Conservation (phyloP, 2,797 vertebrate species). For the Philypnodon macrostomus region DNA sequence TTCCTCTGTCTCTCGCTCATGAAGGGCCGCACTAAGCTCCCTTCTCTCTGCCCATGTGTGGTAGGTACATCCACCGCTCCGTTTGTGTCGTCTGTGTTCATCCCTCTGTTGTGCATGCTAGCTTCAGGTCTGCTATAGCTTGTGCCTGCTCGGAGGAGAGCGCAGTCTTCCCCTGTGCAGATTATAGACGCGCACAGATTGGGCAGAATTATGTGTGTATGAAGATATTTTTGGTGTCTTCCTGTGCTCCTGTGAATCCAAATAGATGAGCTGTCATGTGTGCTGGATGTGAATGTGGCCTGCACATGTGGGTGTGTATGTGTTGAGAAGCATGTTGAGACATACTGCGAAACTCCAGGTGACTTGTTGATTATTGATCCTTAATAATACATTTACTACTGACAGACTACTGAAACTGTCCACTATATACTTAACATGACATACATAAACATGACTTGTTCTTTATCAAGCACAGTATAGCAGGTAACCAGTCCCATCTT, state of each 20-base stretch:
- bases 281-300: slow-evolving; percentile 59
- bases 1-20: slow-evolving; percentile 83
- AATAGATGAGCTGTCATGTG: slow-evolving; percentile 38
- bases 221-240: slow-evolving; percentile 13
- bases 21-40: slow-evolving; percentile 89
- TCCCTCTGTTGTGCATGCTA: slow-evolving; percentile 70
- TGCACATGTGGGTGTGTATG: slow-evolving; percentile 64
- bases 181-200: slow-evolving; percentile 42
- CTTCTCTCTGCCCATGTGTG: slow-evolving; percentile 92
- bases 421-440: slow-evolving; percentile 11
- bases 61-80: slow-evolving; percentile 82
- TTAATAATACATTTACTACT: slow-evolving; percentile 9
- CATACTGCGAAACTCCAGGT: slow-evolving; percentile 47
- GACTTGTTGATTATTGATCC: slow-evolving; percentile 66
- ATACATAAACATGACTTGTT: slow-evolving; percentile 19
- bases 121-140: slow-evolving; percentile 59
- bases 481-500: slow-evolving; percentile 26
- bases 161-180: slow-evolving; percentile 55
- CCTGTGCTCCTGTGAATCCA: slow-evolving; percentile 32
- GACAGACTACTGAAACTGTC: neutral
- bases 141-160: slow-evolving; percentile 45
- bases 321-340: slow-evolving; percentile 42
- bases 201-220: slow-evolving; percentile 28
- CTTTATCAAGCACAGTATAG: slow-evolving; percentile 33
- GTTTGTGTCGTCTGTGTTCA: slow-evolving; percentile 48